A percentile compares a stretch with the other conserved stretches of the same genome.
Evolutionary conservation across 2,888 invertebrate genomes (phyloP).

Genomic region (Habroteleia sp.): DNA sequence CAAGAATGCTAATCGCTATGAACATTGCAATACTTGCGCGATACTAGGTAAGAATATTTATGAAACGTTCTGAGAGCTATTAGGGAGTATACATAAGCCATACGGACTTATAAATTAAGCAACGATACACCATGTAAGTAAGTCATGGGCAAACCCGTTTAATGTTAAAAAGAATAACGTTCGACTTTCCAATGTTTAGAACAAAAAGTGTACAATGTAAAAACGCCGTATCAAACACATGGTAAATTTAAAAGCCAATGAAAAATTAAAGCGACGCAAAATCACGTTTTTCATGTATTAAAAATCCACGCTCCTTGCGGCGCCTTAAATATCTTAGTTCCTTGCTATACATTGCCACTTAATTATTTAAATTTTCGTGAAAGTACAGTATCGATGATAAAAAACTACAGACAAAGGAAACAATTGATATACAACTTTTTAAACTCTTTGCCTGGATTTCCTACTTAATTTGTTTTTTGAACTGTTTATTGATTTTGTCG

Average conservation of each 20-base stretch:
- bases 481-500: no score
- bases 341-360: slow-evolving; percentile 22
- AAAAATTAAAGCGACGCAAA: slow-evolving; percentile 51
- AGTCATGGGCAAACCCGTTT: slow-evolving; percentile 50
- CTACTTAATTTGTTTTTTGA: slow-evolving; percentile 1
- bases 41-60: slow-evolving; percentile 54
- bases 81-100: slow-evolving; percentile 53
- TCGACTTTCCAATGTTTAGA: slow-evolving; percentile 27
- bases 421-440: slow-evolving; percentile 14
- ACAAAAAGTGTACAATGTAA: slow-evolving; percentile 31
- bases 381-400: slow-evolving; percentile 42
- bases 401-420: slow-evolving; percentile 13
- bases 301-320: slow-evolving; percentile 49
- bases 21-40: slow-evolving; percentile 50
- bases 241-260: slow-evolving; percentile 42
- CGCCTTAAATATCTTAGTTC: slow-evolving; percentile 40
- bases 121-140: slow-evolving; percentile 46
- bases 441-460: not conserved
- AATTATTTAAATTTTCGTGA: slow-evolving; percentile 51
- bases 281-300: slow-evolving; percentile 59
- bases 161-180: slow-evolving; percentile 51
- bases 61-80: slow-evolving; percentile 58
- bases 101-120: slow-evolving; percentile 54
- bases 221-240: slow-evolving; percentile 41
- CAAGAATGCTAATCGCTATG: slow-evolving; percentile 41